Base-by-base conservation (phyloP, 2,888 invertebrate species). In the Campaea margaritaria region DNA sequence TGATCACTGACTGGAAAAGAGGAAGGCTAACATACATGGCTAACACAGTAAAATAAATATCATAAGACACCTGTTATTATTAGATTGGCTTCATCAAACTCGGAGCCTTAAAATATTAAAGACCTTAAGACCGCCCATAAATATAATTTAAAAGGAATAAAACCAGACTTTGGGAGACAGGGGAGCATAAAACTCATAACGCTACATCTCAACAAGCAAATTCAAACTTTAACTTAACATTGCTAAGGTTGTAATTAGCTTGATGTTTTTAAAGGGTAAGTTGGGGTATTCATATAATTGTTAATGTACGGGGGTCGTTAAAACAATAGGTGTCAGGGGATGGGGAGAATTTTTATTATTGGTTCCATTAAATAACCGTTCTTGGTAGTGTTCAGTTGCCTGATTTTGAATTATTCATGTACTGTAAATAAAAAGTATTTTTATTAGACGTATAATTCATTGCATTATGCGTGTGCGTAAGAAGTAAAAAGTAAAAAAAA, bases 361-460 rank as follows among this genome's bases (percentile, higher is more conserved):
- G 73, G 68, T 59, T 54, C 70, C 81, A 81, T 81, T 80, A 80
- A 78, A 80, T 74, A 76, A 78, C 75, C 77, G 5, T 58, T 60
- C 66, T 59, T 62, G 63, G 64, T 73, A 68, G 62, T 67, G 36
- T 59, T 58, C 45, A 27, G 47, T 49, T 51, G 62, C 56, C 53
- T 59, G 66, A 64, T 58, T 66, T 50, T 54, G 55, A 63, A 64
- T 72, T n/a, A n/a, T n/a, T n/a, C n/a, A n/a, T n/a, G n/a, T n/a
- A n/a, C n/a, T n/a, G n/a, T n/a, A n/a, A n/a, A n/a, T n/a, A n/a
- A n/a, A 21, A 21, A 21, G 21, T 21, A 3, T 36, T 36, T n/a
- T n/a, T n/a, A 36, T 36, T 1, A 36, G n/a, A 36, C 10, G 10
- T 34, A 11, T 8, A 9, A 11, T 34, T 34, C 1, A n/a, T n/a